These are phyloP conservation scores for Drosophila hydei DNA, from an alignment of 1,140 invertebrate species.

Conservation along the genomic window DNA sequence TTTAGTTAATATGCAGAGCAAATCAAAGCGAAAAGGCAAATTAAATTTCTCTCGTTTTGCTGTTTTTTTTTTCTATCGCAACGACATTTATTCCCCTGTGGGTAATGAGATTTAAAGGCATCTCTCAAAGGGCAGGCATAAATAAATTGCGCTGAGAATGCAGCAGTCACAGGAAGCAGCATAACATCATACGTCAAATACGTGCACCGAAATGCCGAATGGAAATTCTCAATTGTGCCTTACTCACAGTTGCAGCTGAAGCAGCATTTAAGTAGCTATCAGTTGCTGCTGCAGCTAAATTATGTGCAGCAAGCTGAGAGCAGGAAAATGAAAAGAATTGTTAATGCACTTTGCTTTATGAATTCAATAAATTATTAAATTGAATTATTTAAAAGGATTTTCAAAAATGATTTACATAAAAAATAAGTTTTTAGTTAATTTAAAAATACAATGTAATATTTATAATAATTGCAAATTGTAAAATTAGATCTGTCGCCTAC, in stretches of 20 bases:
- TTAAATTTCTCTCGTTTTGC: constrained; percentile 37
- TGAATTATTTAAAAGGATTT: too few relatives aligned
- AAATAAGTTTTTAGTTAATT: too few relatives aligned
- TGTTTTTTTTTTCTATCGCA: neutral
- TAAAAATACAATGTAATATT: too few relatives aligned
- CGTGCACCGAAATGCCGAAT: neutral
- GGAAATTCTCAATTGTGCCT: neutral
- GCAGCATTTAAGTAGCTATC: too few relatives aligned
- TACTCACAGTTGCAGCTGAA: too few relatives aligned
- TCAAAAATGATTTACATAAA: neutral
- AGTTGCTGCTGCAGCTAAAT: too few relatives aligned
- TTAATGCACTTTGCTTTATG: too few relatives aligned
- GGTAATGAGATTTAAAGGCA: constrained; percentile 40
- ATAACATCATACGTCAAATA: neutral
- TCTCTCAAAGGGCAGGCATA: constrained; percentile 7
- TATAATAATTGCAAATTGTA: too few relatives aligned
- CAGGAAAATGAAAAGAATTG: too few relatives aligned
- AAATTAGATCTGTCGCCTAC: too few relatives aligned
- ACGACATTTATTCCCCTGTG: constrained; percentile 32
- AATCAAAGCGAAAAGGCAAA: constrained; percentile 54
- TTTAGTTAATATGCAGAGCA: constrained; percentile 31
- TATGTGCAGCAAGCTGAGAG: too few relatives aligned
- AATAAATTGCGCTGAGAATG: constrained; percentile 23
- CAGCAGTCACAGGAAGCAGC: neutral
- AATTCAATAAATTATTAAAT: too few relatives aligned